phyloP scores from a whole-genome alignment of 1,140 invertebrate species.

The Matsumurasca onukii region DNA sequence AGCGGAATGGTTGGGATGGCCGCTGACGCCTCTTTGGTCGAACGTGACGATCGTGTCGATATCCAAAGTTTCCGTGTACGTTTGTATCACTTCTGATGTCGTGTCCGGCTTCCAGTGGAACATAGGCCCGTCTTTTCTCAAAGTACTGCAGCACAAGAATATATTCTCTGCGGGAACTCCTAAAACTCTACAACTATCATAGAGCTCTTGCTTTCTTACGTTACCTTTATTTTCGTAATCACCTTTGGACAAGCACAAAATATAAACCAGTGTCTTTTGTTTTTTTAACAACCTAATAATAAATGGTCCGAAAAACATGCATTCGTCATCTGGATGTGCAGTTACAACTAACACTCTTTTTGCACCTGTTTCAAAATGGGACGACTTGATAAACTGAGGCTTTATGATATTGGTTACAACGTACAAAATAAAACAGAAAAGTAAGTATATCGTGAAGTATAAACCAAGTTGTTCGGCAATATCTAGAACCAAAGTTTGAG shows the following conservation, averaged over 20 bases:
- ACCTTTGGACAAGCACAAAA: constrained; percentile 86
- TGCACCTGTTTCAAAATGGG: constrained; percentile 1
- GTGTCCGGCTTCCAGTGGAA: constrained; percentile 72
- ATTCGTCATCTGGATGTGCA: constrained; percentile 96
- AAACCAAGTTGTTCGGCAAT: not conserved
- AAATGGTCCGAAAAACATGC: constrained; percentile 97
- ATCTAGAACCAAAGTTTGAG: not conserved
- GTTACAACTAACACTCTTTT: constrained; percentile 73
- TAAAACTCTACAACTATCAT: constrained; percentile 70
- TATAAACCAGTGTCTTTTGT: constrained; percentile 64
- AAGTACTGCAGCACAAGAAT: constrained; percentile 63
- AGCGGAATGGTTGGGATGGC: constrained; percentile 86
- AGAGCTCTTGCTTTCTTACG: constrained; percentile 73
- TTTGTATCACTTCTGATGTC: constrained; percentile 68
- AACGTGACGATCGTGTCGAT: constrained; percentile 89
- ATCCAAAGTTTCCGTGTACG: constrained; percentile 68
- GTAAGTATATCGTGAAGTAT: not conserved
- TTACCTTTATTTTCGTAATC: constrained; percentile 68
- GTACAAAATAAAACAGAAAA: not conserved
- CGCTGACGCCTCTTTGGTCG: constrained; percentile 86
- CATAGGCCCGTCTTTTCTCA: constrained; percentile 73
- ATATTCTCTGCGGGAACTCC: constrained; percentile 78
- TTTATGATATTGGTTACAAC: not conserved
- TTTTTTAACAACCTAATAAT: constrained; percentile 69
- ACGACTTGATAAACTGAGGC: not conserved